These are phyloP conservation scores for Helicolenus hilgendorfi DNA, from an alignment of 2,797 vertebrate genomes.

Conservation along the genomic window DNA sequence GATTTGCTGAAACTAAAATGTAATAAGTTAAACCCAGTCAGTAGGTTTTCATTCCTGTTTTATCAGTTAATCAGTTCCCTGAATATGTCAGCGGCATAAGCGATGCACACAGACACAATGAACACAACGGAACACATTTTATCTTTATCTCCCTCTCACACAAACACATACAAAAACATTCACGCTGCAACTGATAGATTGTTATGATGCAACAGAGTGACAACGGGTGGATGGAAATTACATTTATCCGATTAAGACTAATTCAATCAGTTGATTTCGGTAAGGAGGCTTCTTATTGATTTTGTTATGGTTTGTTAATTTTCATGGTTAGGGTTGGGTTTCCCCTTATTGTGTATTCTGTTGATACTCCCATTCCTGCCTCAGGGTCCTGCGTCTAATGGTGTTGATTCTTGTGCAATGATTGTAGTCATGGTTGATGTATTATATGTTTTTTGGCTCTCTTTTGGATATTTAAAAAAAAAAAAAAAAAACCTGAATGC, in stretches of 20 bases:
- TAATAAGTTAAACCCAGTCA: background rate
- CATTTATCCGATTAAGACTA: slow-evolving; percentile 68
- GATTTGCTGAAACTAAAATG: slow-evolving; percentile 24
- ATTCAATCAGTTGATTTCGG: slow-evolving; percentile 68
- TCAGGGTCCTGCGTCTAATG: background rate
- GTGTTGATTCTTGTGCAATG: background rate
- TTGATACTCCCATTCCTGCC: slow-evolving; percentile 12
- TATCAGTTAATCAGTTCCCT: slow-evolving; percentile 5
- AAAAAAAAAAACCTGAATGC: background rate
- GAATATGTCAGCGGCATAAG: background rate
- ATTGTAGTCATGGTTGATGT: background rate
- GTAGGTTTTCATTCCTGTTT: slow-evolving; percentile 4
- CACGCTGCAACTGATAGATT: slow-evolving; percentile 29
- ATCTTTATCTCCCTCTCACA: background rate
- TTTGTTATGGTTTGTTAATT: slow-evolving; percentile 16
- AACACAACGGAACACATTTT: slow-evolving; percentile 17
- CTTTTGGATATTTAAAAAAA: background rate
- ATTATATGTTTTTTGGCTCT: background rate
- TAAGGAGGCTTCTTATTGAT: slow-evolving; percentile 54
- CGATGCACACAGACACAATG: background rate
- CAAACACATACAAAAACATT: slow-evolving; percentile 2
- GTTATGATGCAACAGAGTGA: slow-evolving; percentile 25
- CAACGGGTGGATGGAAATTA: slow-evolving; percentile 59
- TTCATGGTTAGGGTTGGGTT: slow-evolving; percentile 27
- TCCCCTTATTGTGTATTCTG: slow-evolving; percentile 37